Base-by-base conservation (phyloP, 1,140 invertebrate species). In the Macrotrachela quadricornifera region DNA sequence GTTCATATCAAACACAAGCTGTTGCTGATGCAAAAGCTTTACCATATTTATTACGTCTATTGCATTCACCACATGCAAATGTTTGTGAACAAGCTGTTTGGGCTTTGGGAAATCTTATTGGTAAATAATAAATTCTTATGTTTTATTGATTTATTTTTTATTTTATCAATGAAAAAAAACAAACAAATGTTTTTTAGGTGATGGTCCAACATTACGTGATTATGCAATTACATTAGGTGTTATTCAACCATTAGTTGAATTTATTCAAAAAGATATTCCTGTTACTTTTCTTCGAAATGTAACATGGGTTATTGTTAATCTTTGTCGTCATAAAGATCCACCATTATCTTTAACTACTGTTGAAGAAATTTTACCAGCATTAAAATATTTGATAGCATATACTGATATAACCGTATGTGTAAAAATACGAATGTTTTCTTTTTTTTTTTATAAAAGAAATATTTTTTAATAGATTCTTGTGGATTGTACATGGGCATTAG, bases 71-170 rank as follows among this genome's bases (percentile, higher is more conserved):
- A 49, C 86, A 92, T 70, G 85, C 88, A 62, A 96, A 92, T 74
- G 91, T 97, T 13, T 94, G 90, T 66, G 92, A 97, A 73, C 92
- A 99, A 70, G 86, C 91, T 44, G 90, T 96, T 1, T 97, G 91
- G 91, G 91, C 91, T 36, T 74, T 97, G 64, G 90, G 85, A 58
- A 96, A 96, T 69, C 91, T 96, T 63, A 90, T 90, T 57, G 90
- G 87, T 42, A 21, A 18, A 54, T 12, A 51, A 42, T 38, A 56
- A 18, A 56, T 46, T 41, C 43, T 45, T 38, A 45, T 1, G 9
- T 43, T 49, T 52, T 42, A 21, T 38, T 18, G 36, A 39, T 17
- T 58, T 30, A 16, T 40, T 51, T 37, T 15, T 21, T 55, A 12
- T 52, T 38, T 57, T 11, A 39, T 6, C 9, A 6, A 37, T n/a